Evolutionary conservation across 2,888 invertebrate species (phyloP).

Genomic region (Acleris emargana): DNA sequence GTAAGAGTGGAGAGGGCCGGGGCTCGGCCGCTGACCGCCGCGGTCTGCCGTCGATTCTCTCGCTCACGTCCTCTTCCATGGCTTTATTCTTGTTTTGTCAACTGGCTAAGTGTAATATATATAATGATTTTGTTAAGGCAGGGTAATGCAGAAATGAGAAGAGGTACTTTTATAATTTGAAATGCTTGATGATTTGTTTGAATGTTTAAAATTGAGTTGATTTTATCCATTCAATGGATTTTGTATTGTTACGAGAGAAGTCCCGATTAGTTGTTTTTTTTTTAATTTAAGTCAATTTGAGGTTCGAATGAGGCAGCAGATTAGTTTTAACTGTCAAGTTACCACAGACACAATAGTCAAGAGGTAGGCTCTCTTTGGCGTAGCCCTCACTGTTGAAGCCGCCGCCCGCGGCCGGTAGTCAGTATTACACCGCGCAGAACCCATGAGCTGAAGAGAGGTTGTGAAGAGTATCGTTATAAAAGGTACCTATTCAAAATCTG

Average conservation of each 20-base stretch:
- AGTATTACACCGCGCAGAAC: conserved; percentile 73
- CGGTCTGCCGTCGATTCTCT: conserved; percentile 60
- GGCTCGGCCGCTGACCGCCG: conserved; percentile 46
- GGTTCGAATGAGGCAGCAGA: conserved; percentile 79
- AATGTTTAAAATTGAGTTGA: conserved; percentile 80
- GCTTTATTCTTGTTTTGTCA: conserved; percentile 77
- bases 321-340: conserved; percentile 78
- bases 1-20: conserved; percentile 73
- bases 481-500: conserved; percentile 83
- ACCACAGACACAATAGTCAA: conserved; percentile 79
- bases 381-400: conserved; percentile 54
- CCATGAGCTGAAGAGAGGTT: conserved; percentile 78
- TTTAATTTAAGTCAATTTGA: conserved; percentile 76
- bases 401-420: conserved; percentile 58
- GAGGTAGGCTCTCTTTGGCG: conserved; percentile 79
- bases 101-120: conserved; percentile 74
- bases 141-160: conserved; percentile 82
- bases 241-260: conserved; percentile 80
- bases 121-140: conserved; percentile 81
- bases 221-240: conserved; percentile 81
- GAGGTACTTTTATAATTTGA: conserved; percentile 79
- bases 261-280: conserved; percentile 79
- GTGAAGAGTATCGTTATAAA: conserved; percentile 81
- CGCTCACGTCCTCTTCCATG: conserved; percentile 81
- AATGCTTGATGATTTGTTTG: conserved; percentile 78